Conservation (phyloP, 1,140 invertebrate genomes). For the Berghia stephanieae region DNA sequence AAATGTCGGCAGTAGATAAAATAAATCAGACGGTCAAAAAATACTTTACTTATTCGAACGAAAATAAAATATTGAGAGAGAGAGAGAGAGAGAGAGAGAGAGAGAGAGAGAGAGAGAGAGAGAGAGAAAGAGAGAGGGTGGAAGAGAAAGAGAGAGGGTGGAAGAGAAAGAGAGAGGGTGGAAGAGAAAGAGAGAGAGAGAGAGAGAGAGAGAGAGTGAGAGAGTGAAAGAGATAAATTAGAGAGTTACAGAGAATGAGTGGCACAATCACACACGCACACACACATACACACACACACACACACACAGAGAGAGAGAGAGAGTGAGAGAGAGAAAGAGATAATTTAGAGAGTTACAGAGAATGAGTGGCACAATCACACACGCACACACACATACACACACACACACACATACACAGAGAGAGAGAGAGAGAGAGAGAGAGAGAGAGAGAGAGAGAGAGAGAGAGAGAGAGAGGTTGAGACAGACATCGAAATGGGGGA, state of each 20-base stretch:
- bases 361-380: background rate
- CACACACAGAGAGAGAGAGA: conserved; percentile 3
- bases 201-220: background rate
- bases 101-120: background rate
- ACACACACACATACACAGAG: background rate
- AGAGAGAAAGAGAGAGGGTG: background rate
- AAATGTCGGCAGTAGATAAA: too few species aligned
- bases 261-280: conserved; percentile 7
- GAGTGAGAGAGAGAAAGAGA: conserved; percentile 13
- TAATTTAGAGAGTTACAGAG: background rate
- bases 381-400: background rate
- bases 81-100: conserved; percentile 19
- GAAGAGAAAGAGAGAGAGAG: conserved; percentile 5
- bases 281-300: background rate
- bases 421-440: conserved; percentile 2
- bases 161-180: background rate
- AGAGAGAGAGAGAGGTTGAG: too few species aligned
- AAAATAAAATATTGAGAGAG: background rate
- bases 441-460: background rate
- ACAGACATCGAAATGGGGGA: background rate
- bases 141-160: background rate
- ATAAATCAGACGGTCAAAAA: too few species aligned
- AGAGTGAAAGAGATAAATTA: background rate
- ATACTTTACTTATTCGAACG: too few species aligned
- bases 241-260: background rate